Base-by-base conservation (phyloP, 2,797 vertebrate genomes). In the Smutsia temminckii region DNA sequence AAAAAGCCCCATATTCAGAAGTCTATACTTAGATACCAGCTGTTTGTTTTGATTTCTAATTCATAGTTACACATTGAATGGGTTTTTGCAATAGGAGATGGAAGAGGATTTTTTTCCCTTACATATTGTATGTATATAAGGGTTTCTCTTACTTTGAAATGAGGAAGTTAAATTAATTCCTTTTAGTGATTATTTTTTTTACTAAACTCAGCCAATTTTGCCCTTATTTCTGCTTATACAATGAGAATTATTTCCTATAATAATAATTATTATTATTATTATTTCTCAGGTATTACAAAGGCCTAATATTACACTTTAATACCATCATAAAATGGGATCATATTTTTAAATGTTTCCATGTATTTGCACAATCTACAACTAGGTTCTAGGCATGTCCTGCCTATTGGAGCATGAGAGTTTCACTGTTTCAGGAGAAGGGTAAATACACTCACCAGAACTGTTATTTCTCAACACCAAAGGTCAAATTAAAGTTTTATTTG, bases 31-130 rank as follows among this genome's bases (percentile, higher is more conserved):
- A 3, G 0, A 95, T 96, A 85, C 17, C 57, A 97, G 37, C 0
- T 3, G 42, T 61, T 59, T 92, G 75, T 97, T 97, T 96, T 86
- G 79, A 32, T 86, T 97, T 83, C 8, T 71, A 27, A 93, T 94
- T 83, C 46, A 89, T 86, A 93, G 75, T 95, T 95, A 72, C 49
- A 77, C 23, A 85, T 10, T 93, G 75, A 92, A 84, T 85, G 66
- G 51, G 59, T 63, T 94, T 93, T 94, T 94, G 77, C 51, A 85
- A 87, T 34, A 89, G 37, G 59, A 90, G 49, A 72, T 86, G 14
- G 29, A 63, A 92, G n/a, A 96, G 8, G 18, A 83, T 83, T 95
- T 94, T 3, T 2, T 93, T 96, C 68, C 13, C 64, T 89, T 94
- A 74, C n/a, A 46, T 71, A 69, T 71, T 84, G 90, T 91, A 32